Conservation (phyloP, 2,113 vertebrate genomes). For the Mobula birostris region DNA sequence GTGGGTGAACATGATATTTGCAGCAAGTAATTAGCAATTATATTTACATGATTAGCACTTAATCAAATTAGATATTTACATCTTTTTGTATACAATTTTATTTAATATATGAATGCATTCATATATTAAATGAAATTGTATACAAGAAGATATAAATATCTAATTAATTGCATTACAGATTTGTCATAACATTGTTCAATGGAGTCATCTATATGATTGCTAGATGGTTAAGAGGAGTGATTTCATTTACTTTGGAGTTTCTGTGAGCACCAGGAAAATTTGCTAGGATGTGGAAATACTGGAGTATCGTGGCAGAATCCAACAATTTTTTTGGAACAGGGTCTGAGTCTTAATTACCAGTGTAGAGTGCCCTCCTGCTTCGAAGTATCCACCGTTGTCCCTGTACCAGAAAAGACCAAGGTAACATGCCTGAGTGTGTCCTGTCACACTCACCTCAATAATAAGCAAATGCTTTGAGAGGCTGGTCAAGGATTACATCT, state of each 20-base stretch:
- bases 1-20: too few species aligned
- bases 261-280: not conserved
- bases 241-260: not conserved
- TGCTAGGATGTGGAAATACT: not conserved
- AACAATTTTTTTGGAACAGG: not conserved
- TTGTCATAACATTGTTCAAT: not conserved
- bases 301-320: not conserved
- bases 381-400: too few species aligned
- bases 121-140: not conserved
- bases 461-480: too few species aligned
- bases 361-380: too few species aligned
- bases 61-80: not conserved
- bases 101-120: not conserved
- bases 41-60: not conserved
- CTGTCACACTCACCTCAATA: too few species aligned
- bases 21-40: too few species aligned
- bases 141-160: not conserved
- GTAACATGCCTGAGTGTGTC: too few species aligned
- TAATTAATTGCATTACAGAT: not conserved
- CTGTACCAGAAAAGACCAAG: too few species aligned
- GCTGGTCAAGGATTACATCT: too few species aligned
- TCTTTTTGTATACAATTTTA: not conserved
- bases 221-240: not conserved
- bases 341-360: not conserved
- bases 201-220: not conserved